Evolutionary conservation across 2,113 vertebrate genomes (phyloP), one percentile per base, ranked within the genome.

Genomic region (Noturus placidus): DNA sequence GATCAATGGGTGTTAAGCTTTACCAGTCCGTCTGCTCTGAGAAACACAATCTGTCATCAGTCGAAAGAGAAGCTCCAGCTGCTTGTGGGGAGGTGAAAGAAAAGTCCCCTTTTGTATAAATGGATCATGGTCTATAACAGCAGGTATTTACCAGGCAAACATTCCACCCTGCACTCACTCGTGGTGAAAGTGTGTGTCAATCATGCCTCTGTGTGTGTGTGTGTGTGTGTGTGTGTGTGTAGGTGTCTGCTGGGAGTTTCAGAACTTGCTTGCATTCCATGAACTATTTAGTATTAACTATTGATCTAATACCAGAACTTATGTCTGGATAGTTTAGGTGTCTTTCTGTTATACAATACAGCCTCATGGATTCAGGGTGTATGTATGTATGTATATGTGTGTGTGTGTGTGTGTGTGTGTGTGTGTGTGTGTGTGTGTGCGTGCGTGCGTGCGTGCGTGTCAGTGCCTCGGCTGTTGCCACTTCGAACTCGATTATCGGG

Each of bases 21-120:
- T 88, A 87, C 83, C 89, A 89, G 83, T 54, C 27, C 27, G 56
- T 67, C 78, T 85, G 82, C 88, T 83, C 80, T 33, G 61, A 77
- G 84, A 67, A 82, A 78, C 77, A 92, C 69, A 46, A 46, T 46
- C 79, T 89, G 85, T 91, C 84, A 88, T 89, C 88, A 72, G 76
- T 59, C 63, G 86, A 85, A 79, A 83, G 82, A 59, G 63, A 78
- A 83, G 50, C 67, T 89, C 63, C 30, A 25, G 82, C 76, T 61
- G 77, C 22, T 20, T 78, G 63, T 83, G 86, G 70, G 82, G 76
- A 70, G 38, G 52, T 52, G 72, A 86, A 83, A 67, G 22, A 81
- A 67, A 30, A 27, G 30, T 30, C 13, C 57, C 69, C 89, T 70
- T 46, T 86, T 87, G 76, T 87, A 88, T 76, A 19, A 52, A 61